Conservation (phyloP, 2,113 vertebrate genomes). For the Propithecus coquereli region DNA sequence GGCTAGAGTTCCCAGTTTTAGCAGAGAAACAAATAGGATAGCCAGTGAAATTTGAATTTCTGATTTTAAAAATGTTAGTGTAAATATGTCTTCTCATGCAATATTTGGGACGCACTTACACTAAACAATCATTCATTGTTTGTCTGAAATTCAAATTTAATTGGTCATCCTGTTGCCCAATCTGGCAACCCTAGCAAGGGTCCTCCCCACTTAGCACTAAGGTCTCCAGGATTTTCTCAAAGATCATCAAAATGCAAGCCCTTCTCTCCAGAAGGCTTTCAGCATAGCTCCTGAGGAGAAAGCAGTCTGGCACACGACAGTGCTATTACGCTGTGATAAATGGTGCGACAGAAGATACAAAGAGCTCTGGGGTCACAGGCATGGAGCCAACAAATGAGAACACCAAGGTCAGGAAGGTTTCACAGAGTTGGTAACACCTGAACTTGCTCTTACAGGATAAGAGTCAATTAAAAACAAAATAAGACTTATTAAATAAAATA, state of each 20-base stretch:
- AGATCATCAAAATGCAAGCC: background rate
- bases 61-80: background rate
- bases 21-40: background rate
- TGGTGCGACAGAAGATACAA: background rate
- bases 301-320: background rate
- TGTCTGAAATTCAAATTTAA: constrained; percentile 6
- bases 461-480: background rate
- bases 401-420: background rate
- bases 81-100: background rate
- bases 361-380: background rate
- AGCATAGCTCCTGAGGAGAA: background rate
- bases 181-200: background rate
- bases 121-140: background rate
- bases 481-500: background rate
- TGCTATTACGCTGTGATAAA: background rate
- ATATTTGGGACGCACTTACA: background rate
- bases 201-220: background rate
- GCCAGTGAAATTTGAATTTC: constrained; percentile 18
- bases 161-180: background rate
- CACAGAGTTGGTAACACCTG: background rate
- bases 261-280: background rate
- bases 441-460: background rate
- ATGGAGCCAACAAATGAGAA: background rate
- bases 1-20: background rate
- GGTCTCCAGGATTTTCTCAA: background rate